phyloP scores from a whole-genome alignment of 1,140 invertebrate genomes.

The Sinella curviseta region DNA sequence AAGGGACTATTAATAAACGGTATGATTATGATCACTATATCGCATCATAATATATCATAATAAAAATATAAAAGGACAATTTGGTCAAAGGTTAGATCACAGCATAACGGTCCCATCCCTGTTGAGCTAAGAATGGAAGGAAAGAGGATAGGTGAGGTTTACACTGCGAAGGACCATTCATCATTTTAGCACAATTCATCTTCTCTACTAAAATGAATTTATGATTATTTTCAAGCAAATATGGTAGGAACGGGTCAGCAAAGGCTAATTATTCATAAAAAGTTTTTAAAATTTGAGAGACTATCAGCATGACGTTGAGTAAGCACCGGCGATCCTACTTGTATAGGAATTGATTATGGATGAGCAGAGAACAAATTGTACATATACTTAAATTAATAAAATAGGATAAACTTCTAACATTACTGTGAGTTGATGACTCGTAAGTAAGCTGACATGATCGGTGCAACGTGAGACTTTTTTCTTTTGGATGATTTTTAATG shows the following conservation, averaged over 20 bases:
- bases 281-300: neutral
- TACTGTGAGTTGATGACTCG: neutral
- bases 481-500: neutral
- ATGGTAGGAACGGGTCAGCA: neutral
- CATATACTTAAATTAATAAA: neutral
- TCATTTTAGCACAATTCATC: neutral
- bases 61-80: neutral
- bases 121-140: neutral
- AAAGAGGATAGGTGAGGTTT: neutral
- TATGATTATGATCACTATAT: neutral
- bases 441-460: neutral
- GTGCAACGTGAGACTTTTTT: constrained; percentile 4
- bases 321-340: too few species aligned
- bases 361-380: neutral
- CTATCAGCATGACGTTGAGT: neutral
- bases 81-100: too few species aligned
- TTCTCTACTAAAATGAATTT: neutral
- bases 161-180: neutral
- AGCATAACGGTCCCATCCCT: too few species aligned
- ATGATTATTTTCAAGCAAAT: neutral
- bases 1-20: neutral
- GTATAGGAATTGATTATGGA: neutral
- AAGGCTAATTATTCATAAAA: constrained; percentile 14
- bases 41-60: neutral
- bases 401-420: neutral